Percentiles rank a stretch among this genome's conserved stretches.
These are phyloP conservation scores for Panagrolaimus sp. DNA, from an alignment of 1,140 invertebrate species.

Conservation along the genomic window DNA sequence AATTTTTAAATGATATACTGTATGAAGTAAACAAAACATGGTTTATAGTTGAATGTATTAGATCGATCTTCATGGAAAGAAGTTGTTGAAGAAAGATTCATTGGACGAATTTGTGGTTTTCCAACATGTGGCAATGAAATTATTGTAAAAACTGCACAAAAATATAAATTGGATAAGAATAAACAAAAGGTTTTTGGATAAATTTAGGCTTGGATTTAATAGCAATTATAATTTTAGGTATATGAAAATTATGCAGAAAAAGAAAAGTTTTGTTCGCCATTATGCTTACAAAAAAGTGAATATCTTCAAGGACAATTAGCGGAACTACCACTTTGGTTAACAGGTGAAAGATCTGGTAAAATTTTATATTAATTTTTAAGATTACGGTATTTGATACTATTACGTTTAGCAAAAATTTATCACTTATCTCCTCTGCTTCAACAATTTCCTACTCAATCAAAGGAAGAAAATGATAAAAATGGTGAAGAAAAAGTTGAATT, in stretches of 20 bases:
- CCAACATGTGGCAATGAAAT: conserved; percentile 14
- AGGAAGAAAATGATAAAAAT: neutral
- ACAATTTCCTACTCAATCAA: neutral
- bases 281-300: neutral
- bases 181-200: conserved; percentile 18
- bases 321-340: neutral
- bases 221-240: too few relatives aligned
- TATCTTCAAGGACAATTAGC: neutral
- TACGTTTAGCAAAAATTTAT: neutral
- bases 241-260: conserved; percentile 8
- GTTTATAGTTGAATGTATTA: conserved; percentile 8
- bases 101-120: conserved; percentile 16
- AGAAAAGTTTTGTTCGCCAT: conserved; percentile 1
- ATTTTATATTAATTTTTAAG: neutral
- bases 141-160: neutral
- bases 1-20: conserved; percentile 18
- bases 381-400: too few relatives aligned
- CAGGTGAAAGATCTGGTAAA: neutral
- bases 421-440: neutral
- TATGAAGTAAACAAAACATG: conserved; percentile 16
- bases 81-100: conserved; percentile 14
- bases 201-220: too few relatives aligned
- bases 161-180: conserved; percentile 16
- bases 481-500: neutral
- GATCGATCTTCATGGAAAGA: conserved; percentile 17